Evolutionary conservation across 2,888 invertebrate genomes (phyloP).

Genomic region (Tribolium freemani): DNA sequence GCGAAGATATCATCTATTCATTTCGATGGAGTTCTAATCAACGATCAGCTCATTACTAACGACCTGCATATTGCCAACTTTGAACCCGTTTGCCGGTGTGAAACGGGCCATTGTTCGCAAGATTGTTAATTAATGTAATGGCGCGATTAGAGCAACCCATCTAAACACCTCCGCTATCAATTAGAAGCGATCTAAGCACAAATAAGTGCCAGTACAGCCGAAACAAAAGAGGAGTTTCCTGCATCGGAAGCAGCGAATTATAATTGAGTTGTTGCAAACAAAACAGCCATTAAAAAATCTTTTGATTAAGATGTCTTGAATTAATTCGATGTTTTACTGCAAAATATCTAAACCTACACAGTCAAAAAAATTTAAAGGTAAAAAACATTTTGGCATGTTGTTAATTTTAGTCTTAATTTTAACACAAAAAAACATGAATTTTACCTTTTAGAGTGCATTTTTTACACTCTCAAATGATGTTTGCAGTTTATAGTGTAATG

Average conservation of each 20-base stretch:
- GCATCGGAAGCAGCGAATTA: not conserved
- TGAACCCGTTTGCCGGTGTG: constrained; percentile 39
- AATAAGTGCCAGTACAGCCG: constrained; percentile 3
- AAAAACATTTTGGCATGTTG: no score
- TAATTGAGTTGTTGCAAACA: not conserved
- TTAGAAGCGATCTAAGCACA: constrained; percentile 14
- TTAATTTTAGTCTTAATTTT: no score
- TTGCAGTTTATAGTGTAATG: no score
- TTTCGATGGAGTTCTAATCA: constrained; percentile 44
- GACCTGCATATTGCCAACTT: constrained; percentile 47
- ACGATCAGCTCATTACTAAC: constrained; percentile 45
- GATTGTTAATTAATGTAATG: constrained; percentile 46
- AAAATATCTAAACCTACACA: no score
- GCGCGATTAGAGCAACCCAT: constrained; percentile 37
- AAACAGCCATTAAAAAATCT: not conserved
- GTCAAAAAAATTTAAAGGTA: no score
- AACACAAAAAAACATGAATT: no score
- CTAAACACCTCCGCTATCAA: constrained; percentile 43
- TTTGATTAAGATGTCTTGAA: not conserved
- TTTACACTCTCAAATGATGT: no score
- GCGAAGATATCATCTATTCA: constrained; percentile 38
- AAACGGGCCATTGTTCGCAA: constrained; percentile 43
- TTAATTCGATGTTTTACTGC: no score
- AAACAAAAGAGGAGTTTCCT: not conserved
- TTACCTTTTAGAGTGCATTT: no score